Evolutionary conservation across 2,797 vertebrate species (phyloP).

Genomic region (Phyllotis vaccarum): DNA sequence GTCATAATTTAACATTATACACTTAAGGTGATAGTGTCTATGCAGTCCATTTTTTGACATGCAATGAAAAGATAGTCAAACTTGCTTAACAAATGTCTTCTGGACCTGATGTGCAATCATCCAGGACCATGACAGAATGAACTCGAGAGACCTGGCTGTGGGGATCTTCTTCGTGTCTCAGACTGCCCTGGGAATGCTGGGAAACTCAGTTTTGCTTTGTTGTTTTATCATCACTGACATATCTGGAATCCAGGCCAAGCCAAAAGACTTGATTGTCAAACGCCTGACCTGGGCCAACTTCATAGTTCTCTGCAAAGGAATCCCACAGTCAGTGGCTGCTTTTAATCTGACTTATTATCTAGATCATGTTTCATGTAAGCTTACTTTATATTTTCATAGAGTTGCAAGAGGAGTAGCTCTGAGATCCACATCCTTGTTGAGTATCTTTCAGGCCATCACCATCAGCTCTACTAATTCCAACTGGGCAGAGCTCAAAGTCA

Average conservation of each 20-base stretch:
- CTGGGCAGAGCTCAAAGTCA: neutral
- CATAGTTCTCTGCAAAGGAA: neutral
- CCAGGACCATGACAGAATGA: too few species aligned
- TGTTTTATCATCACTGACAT: neutral
- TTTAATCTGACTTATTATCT: neutral
- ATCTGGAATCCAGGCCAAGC: neutral
- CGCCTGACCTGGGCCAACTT: neutral
- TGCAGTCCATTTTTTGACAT: too few species aligned
- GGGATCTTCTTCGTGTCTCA: neutral
- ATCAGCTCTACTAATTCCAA: neutral
- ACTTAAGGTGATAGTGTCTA: too few species aligned
- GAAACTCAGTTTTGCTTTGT: neutral
- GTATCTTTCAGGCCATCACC: neutral
- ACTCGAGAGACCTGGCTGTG: neutral
- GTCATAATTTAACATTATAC: too few species aligned
- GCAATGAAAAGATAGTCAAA: too few species aligned
- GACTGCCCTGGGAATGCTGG: neutral
- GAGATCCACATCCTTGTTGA: neutral
- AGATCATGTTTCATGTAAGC: neutral
- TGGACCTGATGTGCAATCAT: too few species aligned
- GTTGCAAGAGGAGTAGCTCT: neutral
- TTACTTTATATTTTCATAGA: neutral
- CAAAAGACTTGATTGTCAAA: neutral
- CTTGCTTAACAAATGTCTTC: too few species aligned
- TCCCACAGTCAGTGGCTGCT: neutral